A percentile compares a stretch with the other conserved stretches of the same genome.
These are phyloP conservation scores for Pseudorhiza aurosa DNA, from an alignment of 30 jellyfish, hydroid and myxozoan genomes.

Conservation along the genomic window DNA sequence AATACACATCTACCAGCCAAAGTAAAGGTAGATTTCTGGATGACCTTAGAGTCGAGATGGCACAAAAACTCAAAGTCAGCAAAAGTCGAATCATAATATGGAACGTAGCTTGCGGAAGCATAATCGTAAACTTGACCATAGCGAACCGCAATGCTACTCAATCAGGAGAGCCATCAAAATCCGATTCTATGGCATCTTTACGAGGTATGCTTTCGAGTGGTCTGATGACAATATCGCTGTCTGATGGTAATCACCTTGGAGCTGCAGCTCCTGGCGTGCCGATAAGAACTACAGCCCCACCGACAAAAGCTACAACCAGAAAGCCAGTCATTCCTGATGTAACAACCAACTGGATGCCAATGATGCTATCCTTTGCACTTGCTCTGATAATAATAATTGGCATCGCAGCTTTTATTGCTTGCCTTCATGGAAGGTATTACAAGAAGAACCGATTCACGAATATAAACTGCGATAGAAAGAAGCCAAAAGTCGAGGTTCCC, in stretches of 20 bases:
- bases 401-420: slow-evolving; percentile 32
- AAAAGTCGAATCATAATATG: slow-evolving; percentile 23
- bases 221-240: slow-evolving; percentile 20
- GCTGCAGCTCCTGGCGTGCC: slow-evolving; percentile 66
- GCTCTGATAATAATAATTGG: not conserved
- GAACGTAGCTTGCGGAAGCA: slow-evolving; percentile 43
- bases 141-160: slow-evolving; percentile 1
- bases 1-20: not conserved
- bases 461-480: slow-evolving; percentile 31
- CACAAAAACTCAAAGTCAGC: slow-evolving; percentile 9
- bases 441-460: slow-evolving; percentile 50
- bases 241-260: slow-evolving; percentile 14
- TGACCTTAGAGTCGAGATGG: slow-evolving; percentile 1
- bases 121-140: slow-evolving; percentile 47
- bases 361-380: slow-evolving; percentile 46
- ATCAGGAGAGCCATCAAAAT: slow-evolving; percentile 42
- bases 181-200: slow-evolving; percentile 25
- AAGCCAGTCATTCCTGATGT: slow-evolving; percentile 37
- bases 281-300: slow-evolving; percentile 30
- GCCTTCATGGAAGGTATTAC: slow-evolving; percentile 63
- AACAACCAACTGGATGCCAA: slow-evolving; percentile 67
- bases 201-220: slow-evolving; percentile 38
- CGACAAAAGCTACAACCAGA: slow-evolving; percentile 39
- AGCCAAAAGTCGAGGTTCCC: slow-evolving; percentile 1
- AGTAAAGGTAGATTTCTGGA: not conserved